Evolutionary conservation across 2,113 vertebrate genomes (phyloP).

Genomic region (Nicator chloris): DNA sequence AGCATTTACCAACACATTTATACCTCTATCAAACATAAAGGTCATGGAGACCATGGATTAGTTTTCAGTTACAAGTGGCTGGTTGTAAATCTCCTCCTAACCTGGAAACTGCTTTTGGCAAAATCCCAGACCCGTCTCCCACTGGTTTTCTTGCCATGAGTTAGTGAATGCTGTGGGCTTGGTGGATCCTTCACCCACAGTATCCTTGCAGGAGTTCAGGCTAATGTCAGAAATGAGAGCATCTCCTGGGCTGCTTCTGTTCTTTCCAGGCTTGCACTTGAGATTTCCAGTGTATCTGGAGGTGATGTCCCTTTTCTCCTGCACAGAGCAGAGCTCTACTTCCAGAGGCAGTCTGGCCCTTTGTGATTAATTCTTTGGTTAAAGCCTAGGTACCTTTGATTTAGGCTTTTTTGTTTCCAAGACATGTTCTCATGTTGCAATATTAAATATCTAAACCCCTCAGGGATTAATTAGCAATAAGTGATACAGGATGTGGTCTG

Average conservation of each 20-base stretch:
- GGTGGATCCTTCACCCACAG: not conserved
- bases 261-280: not conserved
- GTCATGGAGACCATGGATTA: not conserved
- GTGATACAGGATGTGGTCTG: not conserved
- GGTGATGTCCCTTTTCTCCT: not conserved
- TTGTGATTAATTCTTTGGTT: constrained; percentile 8
- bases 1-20: not conserved
- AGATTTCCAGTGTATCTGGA: not conserved
- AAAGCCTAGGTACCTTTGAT: not conserved
- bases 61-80: not conserved
- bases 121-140: not conserved
- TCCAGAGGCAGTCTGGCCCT: not conserved
- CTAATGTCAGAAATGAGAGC: not conserved
- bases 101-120: not conserved
- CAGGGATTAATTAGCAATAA: constrained; percentile 38
- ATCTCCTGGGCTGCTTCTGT: not conserved
- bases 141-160: not conserved
- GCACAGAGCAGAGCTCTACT: not conserved
- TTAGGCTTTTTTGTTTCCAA: not conserved
- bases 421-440: not conserved
- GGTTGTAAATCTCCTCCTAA: not conserved
- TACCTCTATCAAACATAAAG: not conserved
- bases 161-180: not conserved
- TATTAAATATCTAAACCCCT: constrained; percentile 2
- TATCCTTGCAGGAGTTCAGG: not conserved